Conservation (phyloP, 2,797 vertebrate genomes). For the Dermochelys coriacea region DNA sequence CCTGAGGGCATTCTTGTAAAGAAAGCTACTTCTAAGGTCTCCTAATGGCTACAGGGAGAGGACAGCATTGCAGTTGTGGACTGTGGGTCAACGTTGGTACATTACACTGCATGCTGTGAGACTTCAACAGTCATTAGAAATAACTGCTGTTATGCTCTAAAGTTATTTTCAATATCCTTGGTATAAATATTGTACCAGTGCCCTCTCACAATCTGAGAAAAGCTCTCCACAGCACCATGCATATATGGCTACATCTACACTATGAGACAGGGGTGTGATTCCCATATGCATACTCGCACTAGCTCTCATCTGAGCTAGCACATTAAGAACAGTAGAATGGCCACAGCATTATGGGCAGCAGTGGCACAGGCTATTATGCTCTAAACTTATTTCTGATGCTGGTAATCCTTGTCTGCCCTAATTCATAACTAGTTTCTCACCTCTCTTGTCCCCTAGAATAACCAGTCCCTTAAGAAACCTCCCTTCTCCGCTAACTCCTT, state of each 20-base stretch:
- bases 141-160: too few species aligned
- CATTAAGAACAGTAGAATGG: neutral
- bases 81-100: neutral
- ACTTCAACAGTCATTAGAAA: neutral
- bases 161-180: neutral
- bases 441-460: neutral
- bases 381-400: neutral
- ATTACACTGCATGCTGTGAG: neutral
- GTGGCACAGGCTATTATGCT: rapidly evolving
- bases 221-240: neutral
- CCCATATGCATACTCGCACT: neutral
- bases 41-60: neutral
- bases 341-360: neutral
- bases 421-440: neutral
- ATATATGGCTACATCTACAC: neutral
- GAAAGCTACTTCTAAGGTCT: neutral
- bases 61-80: neutral
- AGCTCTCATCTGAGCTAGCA: neutral
- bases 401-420: neutral
- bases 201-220: neutral
- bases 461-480: neutral
- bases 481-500: neutral
- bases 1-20: neutral
- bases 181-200: neutral
- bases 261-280: neutral